Conservation (phyloP, 1,140 invertebrate species). For the Acyrthosiphon pisum region DNA sequence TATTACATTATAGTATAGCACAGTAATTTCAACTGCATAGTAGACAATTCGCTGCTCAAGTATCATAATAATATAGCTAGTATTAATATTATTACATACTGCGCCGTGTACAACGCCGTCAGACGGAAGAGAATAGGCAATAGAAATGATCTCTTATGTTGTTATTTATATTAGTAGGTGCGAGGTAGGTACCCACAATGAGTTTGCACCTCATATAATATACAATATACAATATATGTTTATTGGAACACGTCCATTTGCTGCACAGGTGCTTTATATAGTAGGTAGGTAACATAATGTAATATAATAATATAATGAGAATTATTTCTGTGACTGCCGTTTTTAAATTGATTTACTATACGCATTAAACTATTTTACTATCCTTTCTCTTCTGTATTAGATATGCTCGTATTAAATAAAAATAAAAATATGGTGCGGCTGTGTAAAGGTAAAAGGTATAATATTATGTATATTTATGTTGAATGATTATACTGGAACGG, state of each 20-base stretch:
- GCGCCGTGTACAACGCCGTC: too few relatives aligned
- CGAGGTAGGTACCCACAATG: neutral
- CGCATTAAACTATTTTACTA: neutral
- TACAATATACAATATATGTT: neutral
- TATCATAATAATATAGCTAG: neutral
- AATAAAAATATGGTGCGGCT: neutral
- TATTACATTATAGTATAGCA: neutral
- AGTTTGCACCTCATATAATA: slow-evolving; percentile 33
- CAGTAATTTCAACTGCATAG: neutral
- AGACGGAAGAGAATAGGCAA: neutral
- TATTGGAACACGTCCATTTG: neutral
- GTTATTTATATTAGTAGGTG: slow-evolving; percentile 20
- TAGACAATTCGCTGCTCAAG: neutral
- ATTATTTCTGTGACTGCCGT: neutral
- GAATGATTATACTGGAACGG: neutral
- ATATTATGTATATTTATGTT: neutral
- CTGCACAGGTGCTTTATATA: neutral
- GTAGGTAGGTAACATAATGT: neutral
- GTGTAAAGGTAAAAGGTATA: neutral
- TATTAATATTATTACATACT: neutral
- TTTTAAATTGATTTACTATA: neutral
- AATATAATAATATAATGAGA: slow-evolving; percentile 4
- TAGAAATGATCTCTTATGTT: neutral
- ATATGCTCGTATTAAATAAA: neutral
- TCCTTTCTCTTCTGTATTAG: neutral